Percentiles rank a stretch among this genome's conserved stretches.
phyloP scores from a whole-genome alignment of 2,797 vertebrate genomes.

The Takifugu rubripes region DNA sequence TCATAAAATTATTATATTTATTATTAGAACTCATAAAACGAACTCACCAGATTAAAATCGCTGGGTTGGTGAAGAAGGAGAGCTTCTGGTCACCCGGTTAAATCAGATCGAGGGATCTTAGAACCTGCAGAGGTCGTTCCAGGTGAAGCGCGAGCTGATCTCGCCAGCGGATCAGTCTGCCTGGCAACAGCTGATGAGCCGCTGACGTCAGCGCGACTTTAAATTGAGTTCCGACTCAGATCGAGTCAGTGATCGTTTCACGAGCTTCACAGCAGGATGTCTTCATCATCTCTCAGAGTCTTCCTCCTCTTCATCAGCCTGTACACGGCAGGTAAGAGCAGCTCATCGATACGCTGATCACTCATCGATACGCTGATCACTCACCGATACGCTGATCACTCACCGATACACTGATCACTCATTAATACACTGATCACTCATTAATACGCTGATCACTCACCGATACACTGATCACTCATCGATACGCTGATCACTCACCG shows the following conservation, averaged over 20 bases:
- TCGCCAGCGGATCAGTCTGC: conserved; percentile 39
- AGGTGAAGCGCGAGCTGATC: too few relatives aligned
- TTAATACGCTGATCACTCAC: conserved; percentile 3
- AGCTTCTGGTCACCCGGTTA: too few relatives aligned
- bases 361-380: too few relatives aligned
- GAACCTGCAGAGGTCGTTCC: too few relatives aligned
- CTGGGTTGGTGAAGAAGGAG: too few relatives aligned
- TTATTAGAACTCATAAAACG: too few relatives aligned
- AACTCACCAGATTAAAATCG: too few relatives aligned
- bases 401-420: neutral
- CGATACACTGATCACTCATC: neutral
- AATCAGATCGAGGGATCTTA: too few relatives aligned
- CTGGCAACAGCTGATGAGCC: conserved; percentile 56
- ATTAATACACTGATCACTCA: neutral
- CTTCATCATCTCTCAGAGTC: conserved; percentile 14
- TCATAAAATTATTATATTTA: too few relatives aligned
- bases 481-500: neutral
- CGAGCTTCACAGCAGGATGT: conserved; percentile 20
- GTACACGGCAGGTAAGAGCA: conserved; percentile 21
- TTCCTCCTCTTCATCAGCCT: conserved; percentile 26
- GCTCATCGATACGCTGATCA: neutral
- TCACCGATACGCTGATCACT: too few relatives aligned
- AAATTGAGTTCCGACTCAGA: conserved; percentile 15
- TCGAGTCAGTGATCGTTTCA: conserved; percentile 7
- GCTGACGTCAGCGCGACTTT: conserved; percentile 50